Evolutionary conservation across 2,888 invertebrate genomes (phyloP), one percentile per base, ranked within the genome.

Genomic region (Chaetogeoica ovagalla): DNA sequence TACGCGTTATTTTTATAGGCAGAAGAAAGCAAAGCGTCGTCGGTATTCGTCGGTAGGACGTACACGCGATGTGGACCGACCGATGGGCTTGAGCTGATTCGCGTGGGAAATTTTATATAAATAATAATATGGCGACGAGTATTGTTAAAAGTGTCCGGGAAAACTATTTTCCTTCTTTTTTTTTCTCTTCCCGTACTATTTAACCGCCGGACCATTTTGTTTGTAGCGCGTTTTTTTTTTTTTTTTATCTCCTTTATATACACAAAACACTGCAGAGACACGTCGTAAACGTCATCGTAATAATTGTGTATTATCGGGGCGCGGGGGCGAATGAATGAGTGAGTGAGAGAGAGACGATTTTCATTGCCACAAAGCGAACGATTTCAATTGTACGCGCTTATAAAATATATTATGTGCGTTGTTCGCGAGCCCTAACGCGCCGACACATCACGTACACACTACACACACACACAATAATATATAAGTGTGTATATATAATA

Each of bases 161-260:
- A 69, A 69, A 69, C 48, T 57, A 68, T 68, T 66, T 59, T 59
- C 59, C 11, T 11, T n/a, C 21, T 30, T 21, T 21, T n/a, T 59
- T 7, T 21, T 59, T 3, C 11, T n/a, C 30, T 48, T 30, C 30
- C 30, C 30, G 30, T 30, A 30, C n/a, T 68, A 59, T 62, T 70
- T 77, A 77, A 77, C 77, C 62, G 70, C n/a, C n/a, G 48, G 62
- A 4, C 62, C 62, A 70, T 77, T n/a, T n/a, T 77, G 76, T 77
- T 77, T 23, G 68, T 48, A 30, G 55, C 7, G 37, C 48, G 57
- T 9, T 13, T 48, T 48, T 11, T 13, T 48, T 9, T 13, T 48
- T 48, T 11, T 13, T 48, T 9, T 43, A 43, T 43, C 8, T 13
- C 8, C 48, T 3, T 3, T 39, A 39, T 4, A 3, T 13, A 15